Evolutionary conservation across 2,888 invertebrate genomes (phyloP).

Genomic region (Seira sanloemensis): DNA sequence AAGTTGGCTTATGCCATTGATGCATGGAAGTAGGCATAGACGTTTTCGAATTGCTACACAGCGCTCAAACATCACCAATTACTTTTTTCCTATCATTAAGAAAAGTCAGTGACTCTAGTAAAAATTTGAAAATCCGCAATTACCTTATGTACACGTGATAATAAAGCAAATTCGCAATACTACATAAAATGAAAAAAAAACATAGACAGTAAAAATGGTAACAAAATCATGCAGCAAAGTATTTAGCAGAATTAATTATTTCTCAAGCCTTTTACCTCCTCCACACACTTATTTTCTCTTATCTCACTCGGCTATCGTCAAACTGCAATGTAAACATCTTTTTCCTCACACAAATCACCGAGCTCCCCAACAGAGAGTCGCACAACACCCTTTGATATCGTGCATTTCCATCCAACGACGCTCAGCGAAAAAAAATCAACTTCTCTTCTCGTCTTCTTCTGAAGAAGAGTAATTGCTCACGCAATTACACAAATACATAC

Average conservation of each 20-base stretch:
- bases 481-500: conserved; percentile 38
- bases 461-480: conserved; percentile 41
- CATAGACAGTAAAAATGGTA: not conserved
- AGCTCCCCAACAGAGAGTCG: not conserved
- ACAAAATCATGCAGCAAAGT: not conserved
- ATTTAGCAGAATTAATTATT: not conserved
- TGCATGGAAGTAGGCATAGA: no score
- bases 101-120: not conserved
- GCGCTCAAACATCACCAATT: no score
- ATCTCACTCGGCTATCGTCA: not conserved
- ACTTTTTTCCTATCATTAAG: not conserved
- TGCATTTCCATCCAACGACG: conserved; percentile 38
- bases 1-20: no score
- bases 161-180: not conserved
- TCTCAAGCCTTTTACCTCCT: not conserved
- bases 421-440: no score
- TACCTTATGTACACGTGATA: not conserved
- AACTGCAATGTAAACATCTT: no score
- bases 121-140: not conserved
- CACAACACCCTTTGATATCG: conserved; percentile 22
- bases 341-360: no score
- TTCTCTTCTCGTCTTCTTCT: no score
- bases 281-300: not conserved
- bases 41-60: no score
- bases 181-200: no score